Evolutionary conservation across 1,140 invertebrate genomes (phyloP), one percentile per base, ranked within the genome.

Genomic region (Drosophila melanogaster): DNA sequence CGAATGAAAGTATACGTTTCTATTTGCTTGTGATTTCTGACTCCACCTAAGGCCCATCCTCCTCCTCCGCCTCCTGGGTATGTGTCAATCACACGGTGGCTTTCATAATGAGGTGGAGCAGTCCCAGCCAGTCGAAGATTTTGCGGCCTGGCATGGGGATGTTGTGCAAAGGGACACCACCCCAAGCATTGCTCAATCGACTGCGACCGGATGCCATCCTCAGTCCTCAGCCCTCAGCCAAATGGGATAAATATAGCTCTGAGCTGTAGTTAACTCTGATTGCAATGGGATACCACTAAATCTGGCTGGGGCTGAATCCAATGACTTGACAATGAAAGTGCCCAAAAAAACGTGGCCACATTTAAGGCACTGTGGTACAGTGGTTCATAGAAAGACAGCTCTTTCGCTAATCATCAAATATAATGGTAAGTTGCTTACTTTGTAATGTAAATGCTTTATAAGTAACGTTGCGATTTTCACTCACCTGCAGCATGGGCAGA

Each of bases 401-500:
- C 0, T 14, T 37, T 37, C 26, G 7, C 6, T 6, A 26, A 7
- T 0, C 26, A 37, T 37, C 1, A 14, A 14, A 37, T 12, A 37
- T 26, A 7, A 26, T 26, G 30, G 14, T n/a, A 40, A 38, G 12
- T 30, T 30, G 19, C 19, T 22, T 22, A 22, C 19, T 22, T 22
- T 22, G 3, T 22, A 22, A 22, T 22, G 19, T 22, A 22, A 22
- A 22, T 22, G 19, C n/a, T n/a, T 22, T 22, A 22, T 22, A 3
- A 17, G 0, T 4, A 14, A 44, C 10, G 35, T 37, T 12, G 12
- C 35, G 0, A 3, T 10, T 8, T 0, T 0, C 11, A 92, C 93
- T 92, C 84, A 95, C 94, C 93, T 96, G 96, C 57, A 96, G 81
- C 95, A 96, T 96, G 0, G 96, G 95, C 46, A 96, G 77, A 83